Evolutionary conservation across 2,113 vertebrate genomes (phyloP).

Genomic region (Zootoca vivipara): DNA sequence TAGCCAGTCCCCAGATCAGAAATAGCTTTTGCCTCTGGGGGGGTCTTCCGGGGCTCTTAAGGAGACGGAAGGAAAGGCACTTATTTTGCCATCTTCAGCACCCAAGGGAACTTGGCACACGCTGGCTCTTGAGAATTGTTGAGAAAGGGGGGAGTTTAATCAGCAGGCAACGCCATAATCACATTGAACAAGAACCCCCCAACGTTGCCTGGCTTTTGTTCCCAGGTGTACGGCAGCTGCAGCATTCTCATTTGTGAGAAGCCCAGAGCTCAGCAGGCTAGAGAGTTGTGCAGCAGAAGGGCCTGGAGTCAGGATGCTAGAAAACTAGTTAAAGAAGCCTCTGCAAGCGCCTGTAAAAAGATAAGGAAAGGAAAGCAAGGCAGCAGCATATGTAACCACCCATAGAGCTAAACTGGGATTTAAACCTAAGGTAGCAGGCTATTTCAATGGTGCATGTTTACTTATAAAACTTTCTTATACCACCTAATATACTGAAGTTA

Average conservation of each 20-base stretch:
- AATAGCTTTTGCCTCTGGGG: not conserved
- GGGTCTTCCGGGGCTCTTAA: not conserved
- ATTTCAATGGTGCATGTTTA: not conserved
- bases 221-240: not conserved
- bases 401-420: not conserved
- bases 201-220: not conserved
- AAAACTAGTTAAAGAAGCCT: not conserved
- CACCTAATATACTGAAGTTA: too few relatives aligned
- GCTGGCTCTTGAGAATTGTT: not conserved
- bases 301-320: not conserved
- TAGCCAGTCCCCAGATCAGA: conserved; percentile 1
- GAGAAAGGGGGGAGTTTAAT: not conserved
- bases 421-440: not conserved
- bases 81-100: not conserved
- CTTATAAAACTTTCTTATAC: too few relatives aligned
- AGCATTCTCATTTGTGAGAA: not conserved
- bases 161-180: not conserved
- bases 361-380: not conserved
- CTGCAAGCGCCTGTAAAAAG: not conserved
- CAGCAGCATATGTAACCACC: too few relatives aligned
- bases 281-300: not conserved
- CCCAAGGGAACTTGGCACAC: not conserved
- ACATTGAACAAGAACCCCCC: too few relatives aligned
- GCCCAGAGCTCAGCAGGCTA: not conserved
- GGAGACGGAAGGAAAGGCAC: not conserved